phyloP scores from a whole-genome alignment of 2,888 invertebrate species.

The Blastobasis adustella region DNA sequence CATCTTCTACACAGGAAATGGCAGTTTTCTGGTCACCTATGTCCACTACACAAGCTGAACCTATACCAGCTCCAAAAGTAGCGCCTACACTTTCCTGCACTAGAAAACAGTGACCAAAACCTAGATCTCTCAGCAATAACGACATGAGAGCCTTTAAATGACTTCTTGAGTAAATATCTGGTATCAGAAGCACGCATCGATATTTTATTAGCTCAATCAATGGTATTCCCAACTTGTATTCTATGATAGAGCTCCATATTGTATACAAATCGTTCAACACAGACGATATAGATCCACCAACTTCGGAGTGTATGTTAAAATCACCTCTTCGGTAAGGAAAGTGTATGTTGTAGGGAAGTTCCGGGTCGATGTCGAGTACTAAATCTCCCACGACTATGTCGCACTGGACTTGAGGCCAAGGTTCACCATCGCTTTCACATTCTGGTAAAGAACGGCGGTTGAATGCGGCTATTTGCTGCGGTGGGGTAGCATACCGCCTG shows the following conservation, averaged over 20 bases:
- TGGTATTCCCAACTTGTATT: slow-evolving; percentile 84
- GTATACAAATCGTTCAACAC: slow-evolving; percentile 89
- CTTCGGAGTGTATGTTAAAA: slow-evolving; percentile 86
- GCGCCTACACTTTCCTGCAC: slow-evolving; percentile 81
- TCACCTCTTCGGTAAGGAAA: slow-evolving; percentile 93
- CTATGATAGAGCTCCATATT: slow-evolving; percentile 90
- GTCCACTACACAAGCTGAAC: slow-evolving; percentile 94
- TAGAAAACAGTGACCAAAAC: slow-evolving; percentile 89
- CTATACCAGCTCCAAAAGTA: slow-evolving; percentile 68
- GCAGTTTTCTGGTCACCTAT: slow-evolving; percentile 97
- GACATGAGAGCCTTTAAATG: slow-evolving; percentile 90
- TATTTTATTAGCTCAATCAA: slow-evolving; percentile 82
- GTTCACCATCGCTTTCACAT: slow-evolving; percentile 69
- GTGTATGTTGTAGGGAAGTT: slow-evolving; percentile 87
- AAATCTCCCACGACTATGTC: slow-evolving; percentile 86
- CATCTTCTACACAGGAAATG: slow-evolving; percentile 97
- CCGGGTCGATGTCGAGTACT: slow-evolving; percentile 80
- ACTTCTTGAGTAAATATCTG: slow-evolving; percentile 90
- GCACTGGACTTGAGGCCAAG: slow-evolving; percentile 78
- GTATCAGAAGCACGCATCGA: slow-evolving; percentile 90
- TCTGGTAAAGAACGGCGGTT: slow-evolving; percentile 88
- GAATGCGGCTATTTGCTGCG: slow-evolving; percentile 91
- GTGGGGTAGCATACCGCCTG: slow-evolving; percentile 88
- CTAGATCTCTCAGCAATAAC: slow-evolving; percentile 85
- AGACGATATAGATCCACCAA: slow-evolving; percentile 90